Percentiles rank a stretch among this genome's conserved stretches.
phyloP scores from a whole-genome alignment of 2,797 vertebrate species.

The Dipus sagitta region DNA sequence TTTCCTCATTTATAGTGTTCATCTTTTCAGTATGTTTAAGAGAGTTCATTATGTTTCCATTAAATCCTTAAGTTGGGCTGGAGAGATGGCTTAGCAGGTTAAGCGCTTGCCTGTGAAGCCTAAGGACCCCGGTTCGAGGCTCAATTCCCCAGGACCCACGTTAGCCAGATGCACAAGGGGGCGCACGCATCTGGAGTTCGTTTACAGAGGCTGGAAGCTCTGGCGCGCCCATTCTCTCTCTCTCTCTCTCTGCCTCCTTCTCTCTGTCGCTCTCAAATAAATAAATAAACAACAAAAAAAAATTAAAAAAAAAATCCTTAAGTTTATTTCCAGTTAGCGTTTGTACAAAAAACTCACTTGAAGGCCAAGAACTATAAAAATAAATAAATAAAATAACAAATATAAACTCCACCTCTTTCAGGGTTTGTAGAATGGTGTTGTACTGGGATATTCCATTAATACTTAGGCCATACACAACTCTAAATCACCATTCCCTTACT shows the following conservation, averaged over 20 bases:
- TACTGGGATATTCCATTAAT: neutral
- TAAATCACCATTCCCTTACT: neutral
- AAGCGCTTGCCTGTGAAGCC: no score
- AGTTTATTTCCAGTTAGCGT: neutral
- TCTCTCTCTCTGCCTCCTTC: no score
- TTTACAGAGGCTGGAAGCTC: no score
- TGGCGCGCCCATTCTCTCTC: no score
- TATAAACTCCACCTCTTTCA: neutral
- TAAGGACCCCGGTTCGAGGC: no score
- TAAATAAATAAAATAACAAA: neutral
- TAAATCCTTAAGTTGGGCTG: neutral
- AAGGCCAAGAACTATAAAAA: neutral
- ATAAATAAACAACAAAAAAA: no score
- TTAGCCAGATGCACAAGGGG: no score
- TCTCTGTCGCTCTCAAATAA: no score
- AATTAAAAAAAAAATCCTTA: no score
- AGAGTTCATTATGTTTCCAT: neutral
- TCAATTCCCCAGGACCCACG: no score
- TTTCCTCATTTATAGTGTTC: neutral
- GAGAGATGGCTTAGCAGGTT: no score
- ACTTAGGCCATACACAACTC: neutral
- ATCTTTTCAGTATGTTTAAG: neutral
- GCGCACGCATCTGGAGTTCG: no score
- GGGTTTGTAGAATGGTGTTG: neutral
- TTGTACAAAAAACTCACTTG: neutral